Conservation (phyloP, 1,140 invertebrate genomes). For the Orchestia grillus region DNA sequence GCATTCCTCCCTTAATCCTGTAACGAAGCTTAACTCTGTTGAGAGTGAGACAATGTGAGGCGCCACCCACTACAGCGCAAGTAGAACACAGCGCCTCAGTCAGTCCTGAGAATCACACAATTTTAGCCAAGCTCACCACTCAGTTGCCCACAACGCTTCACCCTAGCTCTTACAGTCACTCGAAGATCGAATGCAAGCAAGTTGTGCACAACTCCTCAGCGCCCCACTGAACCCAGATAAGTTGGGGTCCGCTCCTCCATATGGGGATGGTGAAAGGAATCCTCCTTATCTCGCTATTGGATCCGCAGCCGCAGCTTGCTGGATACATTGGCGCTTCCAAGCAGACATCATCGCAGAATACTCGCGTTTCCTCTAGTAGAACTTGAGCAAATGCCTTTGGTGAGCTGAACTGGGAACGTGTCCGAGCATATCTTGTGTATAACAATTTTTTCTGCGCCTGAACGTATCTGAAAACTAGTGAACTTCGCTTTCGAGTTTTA, state of each 20-base stretch:
- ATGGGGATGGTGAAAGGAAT: slow-evolving; percentile 22
- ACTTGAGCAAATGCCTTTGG: not conserved
- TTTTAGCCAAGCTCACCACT: not conserved
- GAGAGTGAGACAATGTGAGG: not conserved
- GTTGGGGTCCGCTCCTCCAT: not conserved
- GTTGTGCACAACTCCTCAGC: slow-evolving; percentile 15
- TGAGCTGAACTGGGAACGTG: not conserved
- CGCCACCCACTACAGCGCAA: not conserved
- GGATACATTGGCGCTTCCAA: not conserved
- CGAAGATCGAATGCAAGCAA: not conserved
- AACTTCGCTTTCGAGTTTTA: not conserved
- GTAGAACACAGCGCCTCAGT: not conserved
- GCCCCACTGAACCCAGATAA: not conserved
- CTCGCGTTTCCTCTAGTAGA: not conserved
- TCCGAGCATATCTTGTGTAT: not conserved
- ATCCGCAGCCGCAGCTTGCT: slow-evolving; percentile 26
- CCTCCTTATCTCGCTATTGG: slow-evolving; percentile 38
- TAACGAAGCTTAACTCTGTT: too few relatives aligned
- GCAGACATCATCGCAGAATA: not conserved
- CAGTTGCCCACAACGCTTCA: not conserved
- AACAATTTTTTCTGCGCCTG: not conserved
- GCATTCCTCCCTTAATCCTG: too few relatives aligned
- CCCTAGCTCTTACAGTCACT: not conserved
- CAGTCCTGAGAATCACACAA: not conserved
- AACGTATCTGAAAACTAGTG: not conserved